Evolutionary conservation across 2,888 invertebrate genomes (phyloP).

Genomic region (Mactromeris polynyma): DNA sequence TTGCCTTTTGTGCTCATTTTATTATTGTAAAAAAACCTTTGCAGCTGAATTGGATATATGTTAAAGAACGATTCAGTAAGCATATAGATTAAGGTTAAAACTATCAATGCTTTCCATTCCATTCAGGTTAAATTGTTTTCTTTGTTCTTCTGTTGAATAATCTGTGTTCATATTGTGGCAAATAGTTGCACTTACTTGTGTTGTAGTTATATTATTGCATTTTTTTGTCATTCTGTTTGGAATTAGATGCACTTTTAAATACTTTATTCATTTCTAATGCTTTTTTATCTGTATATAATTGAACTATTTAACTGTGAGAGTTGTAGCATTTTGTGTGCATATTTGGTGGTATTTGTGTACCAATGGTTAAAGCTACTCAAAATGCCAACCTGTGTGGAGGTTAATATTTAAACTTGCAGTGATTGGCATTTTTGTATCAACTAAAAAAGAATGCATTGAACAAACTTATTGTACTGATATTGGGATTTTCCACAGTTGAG

Average conservation of each 20-base stretch:
- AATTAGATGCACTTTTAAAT: not conserved
- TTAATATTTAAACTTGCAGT: too few species aligned
- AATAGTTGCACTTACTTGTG: not conserved
- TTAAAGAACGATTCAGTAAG: slow-evolving; percentile 47
- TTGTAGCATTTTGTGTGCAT: not conserved
- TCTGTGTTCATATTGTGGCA: not conserved
- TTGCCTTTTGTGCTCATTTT: slow-evolving; percentile 4
- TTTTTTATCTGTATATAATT: slow-evolving; percentile 32
- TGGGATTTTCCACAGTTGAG: too few species aligned
- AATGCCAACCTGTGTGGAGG: too few species aligned
- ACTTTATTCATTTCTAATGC: not conserved
- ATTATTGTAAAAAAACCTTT: slow-evolving; percentile 11
- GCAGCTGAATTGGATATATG: slow-evolving; percentile 47
- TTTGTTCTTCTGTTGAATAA: not conserved
- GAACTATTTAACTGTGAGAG: not conserved
- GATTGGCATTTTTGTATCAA: not conserved
- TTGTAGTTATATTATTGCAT: not conserved
- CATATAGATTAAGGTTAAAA: not conserved
- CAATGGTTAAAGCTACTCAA: too few species aligned
- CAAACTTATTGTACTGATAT: not conserved
- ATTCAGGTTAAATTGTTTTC: slow-evolving; percentile 2
- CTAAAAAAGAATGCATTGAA: not conserved
- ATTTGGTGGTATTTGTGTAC: not conserved
- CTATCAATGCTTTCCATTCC: slow-evolving; percentile 19
- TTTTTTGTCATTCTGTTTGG: not conserved